These are phyloP conservation scores for Plemyria rubiginata DNA, from an alignment of 2,888 invertebrate species.

Conservation along the genomic window DNA sequence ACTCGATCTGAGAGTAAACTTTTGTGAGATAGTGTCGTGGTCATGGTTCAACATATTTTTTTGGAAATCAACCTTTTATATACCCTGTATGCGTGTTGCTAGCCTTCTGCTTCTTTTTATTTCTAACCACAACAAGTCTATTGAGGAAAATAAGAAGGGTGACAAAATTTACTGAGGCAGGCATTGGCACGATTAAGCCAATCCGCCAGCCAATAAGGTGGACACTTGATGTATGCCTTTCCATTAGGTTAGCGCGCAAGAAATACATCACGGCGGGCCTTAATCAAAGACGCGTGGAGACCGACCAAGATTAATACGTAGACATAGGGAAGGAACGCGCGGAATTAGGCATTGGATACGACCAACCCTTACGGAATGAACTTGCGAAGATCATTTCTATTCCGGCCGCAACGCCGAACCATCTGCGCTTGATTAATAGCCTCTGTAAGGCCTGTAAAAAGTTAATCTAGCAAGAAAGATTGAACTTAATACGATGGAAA, in stretches of 20 bases:
- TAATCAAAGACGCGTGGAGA: conserved; percentile 81
- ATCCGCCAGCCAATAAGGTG: conserved; percentile 80
- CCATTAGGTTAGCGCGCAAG: conserved; percentile 81
- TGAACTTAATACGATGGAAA: conserved; percentile 25
- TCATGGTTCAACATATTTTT: not conserved
- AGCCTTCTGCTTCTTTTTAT: conserved; percentile 13
- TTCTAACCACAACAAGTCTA: conserved; percentile 31
- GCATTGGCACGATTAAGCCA: conserved; percentile 75
- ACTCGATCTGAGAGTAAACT: no score
- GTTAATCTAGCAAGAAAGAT: conserved; percentile 28
- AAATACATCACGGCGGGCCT: conserved; percentile 80
- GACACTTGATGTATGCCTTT: conserved; percentile 83
- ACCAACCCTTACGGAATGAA: conserved; percentile 61
- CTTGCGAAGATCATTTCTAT: conserved; percentile 46
- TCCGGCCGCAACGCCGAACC: conserved; percentile 39
- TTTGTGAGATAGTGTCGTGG: no score
- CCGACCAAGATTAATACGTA: conserved; percentile 77
- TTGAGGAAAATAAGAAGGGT: conserved; percentile 46
- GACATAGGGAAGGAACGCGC: conserved; percentile 63
- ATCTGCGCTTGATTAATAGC: conserved; percentile 34
- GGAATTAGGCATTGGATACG: conserved; percentile 60
- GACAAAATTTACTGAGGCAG: conserved; percentile 66
- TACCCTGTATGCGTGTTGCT: not conserved
- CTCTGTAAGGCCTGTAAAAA: conserved; percentile 36
- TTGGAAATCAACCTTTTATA: not conserved